Evolutionary conservation across 2,113 vertebrate genomes (phyloP).

Genomic region (Triplophysa rosa): DNA sequence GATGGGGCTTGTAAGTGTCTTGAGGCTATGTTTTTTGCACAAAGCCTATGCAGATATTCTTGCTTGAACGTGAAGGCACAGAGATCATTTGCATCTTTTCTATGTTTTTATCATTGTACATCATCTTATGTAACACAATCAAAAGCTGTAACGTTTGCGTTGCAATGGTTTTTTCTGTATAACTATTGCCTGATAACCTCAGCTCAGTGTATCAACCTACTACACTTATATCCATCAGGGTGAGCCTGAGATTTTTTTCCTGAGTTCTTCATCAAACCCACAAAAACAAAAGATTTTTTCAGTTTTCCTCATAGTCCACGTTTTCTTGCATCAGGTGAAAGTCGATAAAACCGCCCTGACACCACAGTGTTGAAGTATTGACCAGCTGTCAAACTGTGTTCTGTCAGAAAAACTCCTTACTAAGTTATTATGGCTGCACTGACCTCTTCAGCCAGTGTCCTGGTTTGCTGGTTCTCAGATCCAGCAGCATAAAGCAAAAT

Average conservation of each 20-base stretch:
- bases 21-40: background rate
- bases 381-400: background rate
- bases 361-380: background rate
- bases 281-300: too few relatives aligned
- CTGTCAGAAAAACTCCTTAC: background rate
- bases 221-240: too few relatives aligned
- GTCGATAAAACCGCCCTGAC: background rate
- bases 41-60: background rate
- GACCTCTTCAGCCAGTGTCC: background rate
- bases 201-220: too few relatives aligned
- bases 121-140: too few relatives aligned
- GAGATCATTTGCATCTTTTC: background rate
- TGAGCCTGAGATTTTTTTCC: too few relatives aligned
- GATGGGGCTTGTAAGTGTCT: background rate
- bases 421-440: background rate
- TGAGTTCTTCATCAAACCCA: too few relatives aligned
- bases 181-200: too few relatives aligned
- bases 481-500: slow-evolving; percentile 1
- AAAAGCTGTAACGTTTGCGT: too few relatives aligned
- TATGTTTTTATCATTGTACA: too few relatives aligned
- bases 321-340: background rate
- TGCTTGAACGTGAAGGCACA: background rate
- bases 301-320: too few relatives aligned
- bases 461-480: slow-evolving; percentile 1
- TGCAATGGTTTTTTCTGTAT: too few relatives aligned